phyloP scores from a whole-genome alignment of 2,797 vertebrate species.

The Enteromius radiatus region DNA sequence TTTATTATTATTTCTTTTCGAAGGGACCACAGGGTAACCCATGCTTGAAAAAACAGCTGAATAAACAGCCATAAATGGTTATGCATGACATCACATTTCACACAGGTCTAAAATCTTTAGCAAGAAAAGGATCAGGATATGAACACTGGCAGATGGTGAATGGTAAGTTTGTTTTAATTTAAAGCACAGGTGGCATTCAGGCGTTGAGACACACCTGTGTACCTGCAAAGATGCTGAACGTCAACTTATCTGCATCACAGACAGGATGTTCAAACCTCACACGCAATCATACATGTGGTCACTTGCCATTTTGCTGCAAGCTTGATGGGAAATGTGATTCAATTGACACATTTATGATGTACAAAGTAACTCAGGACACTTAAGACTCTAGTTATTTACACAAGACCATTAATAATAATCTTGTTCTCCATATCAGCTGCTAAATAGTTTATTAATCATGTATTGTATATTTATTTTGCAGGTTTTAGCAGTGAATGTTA shows the following conservation, averaged over 20 bases:
- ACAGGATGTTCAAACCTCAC: slow-evolving; percentile 21
- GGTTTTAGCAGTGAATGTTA: background rate
- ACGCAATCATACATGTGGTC: background rate
- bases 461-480: slow-evolving; percentile 1
- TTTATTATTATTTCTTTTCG: too few species aligned
- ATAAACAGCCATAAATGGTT: background rate
- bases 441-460: slow-evolving; percentile 23
- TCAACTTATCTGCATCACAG: slow-evolving; percentile 11
- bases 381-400: background rate
- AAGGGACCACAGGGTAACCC: background rate
- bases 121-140: slow-evolving; percentile 28
- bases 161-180: slow-evolving; percentile 13
- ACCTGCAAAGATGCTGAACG: slow-evolving; percentile 15
- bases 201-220: slow-evolving; percentile 17
- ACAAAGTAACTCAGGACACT: background rate
- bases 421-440: background rate
- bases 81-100: slow-evolving; percentile 4
- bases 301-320: background rate
- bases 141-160: background rate
- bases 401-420: slow-evolving; percentile 11
- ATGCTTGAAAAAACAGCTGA: background rate
- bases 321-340: background rate
- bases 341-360: slow-evolving; percentile 31
- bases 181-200: slow-evolving; percentile 46
- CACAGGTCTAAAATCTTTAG: background rate